These are phyloP conservation scores for Hypomesus transpacificus DNA, from an alignment of 2,113 vertebrate species.

Conservation along the genomic window DNA sequence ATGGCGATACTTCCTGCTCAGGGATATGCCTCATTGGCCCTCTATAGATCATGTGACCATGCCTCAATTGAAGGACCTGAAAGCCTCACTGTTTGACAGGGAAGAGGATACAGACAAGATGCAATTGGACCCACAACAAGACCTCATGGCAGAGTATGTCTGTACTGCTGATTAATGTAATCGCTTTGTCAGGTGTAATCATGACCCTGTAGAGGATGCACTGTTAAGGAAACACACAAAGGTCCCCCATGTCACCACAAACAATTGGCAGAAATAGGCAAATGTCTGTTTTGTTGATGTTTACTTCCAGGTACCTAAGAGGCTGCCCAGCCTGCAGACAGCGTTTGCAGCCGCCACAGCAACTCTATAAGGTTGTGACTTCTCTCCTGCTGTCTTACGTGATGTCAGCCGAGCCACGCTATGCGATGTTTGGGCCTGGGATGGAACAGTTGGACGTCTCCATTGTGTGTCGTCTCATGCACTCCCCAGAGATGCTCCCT, in stretches of 20 bases:
- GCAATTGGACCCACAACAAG: conserved; percentile 46
- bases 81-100: conserved; percentile 63
- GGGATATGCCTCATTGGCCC: conserved; percentile 82
- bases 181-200: background rate
- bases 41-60: conserved; percentile 85
- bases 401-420: conserved; percentile 80
- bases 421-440: conserved; percentile 93
- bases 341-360: conserved; percentile 67
- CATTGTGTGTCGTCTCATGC: conserved; percentile 84
- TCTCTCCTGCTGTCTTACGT: conserved; percentile 86
- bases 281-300: background rate
- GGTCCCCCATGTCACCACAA: too few relatives aligned
- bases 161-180: background rate
- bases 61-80: conserved; percentile 77
- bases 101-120: conserved; percentile 45
- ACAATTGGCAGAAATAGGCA: too few relatives aligned
- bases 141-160: conserved; percentile 89
- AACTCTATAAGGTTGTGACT: conserved; percentile 73
- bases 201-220: too few relatives aligned
- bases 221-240: too few relatives aligned
- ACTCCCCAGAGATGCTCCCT: conserved; percentile 77
- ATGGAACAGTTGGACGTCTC: conserved; percentile 90
- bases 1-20: conserved; percentile 85
- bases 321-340: conserved; percentile 79
- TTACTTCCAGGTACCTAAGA: conserved; percentile 79